A percentile compares a stretch with the other conserved stretches of the same genome.
These are phyloP conservation scores for Turritopsis dohrnii DNA, from an alignment of 30 jellyfish, hydroid and myxozoan genomes.

Conservation along the genomic window DNA sequence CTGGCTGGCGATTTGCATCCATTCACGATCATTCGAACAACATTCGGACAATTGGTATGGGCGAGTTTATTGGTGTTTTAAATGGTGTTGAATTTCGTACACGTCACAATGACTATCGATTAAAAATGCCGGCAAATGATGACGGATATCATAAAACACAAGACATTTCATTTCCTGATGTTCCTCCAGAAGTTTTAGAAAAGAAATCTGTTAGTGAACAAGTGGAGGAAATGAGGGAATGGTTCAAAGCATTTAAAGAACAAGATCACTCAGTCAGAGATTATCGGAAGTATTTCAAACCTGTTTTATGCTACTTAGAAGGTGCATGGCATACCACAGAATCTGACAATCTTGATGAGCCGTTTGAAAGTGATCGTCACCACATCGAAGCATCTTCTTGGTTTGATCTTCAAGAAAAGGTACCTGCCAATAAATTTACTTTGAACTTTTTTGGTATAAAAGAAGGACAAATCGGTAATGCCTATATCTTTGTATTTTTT, in stretches of 20 bases:
- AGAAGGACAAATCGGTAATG: not conserved
- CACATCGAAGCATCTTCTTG: slow-evolving; percentile 74
- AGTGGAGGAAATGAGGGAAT: slow-evolving; percentile 70
- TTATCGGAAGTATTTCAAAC: slow-evolving; percentile 66
- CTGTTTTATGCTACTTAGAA: slow-evolving; percentile 82
- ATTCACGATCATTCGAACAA: slow-evolving; percentile 64
- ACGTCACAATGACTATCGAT: slow-evolving; percentile 69
- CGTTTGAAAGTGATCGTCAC: slow-evolving; percentile 87
- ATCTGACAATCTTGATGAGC: slow-evolving; percentile 40
- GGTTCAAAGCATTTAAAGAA: slow-evolving; percentile 93
- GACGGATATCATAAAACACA: slow-evolving; percentile 18
- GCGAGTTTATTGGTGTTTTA: slow-evolving; percentile 59
- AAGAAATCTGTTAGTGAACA: slow-evolving; percentile 31
- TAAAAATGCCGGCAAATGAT: slow-evolving; percentile 28
- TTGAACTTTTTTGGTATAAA: not conserved
- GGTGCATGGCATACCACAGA: slow-evolving; percentile 91
- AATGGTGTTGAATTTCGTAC: slow-evolving; percentile 77
- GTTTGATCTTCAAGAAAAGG: slow-evolving; percentile 61
- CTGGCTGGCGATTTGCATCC: slow-evolving; percentile 47
- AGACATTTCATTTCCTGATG: slow-evolving; percentile 82
- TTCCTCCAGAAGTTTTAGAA: slow-evolving; percentile 60
- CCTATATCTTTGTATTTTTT: not conserved
- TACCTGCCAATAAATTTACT: too few relatives aligned
- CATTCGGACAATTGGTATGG: slow-evolving; percentile 59
- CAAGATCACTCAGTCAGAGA: slow-evolving; percentile 62